Base-by-base conservation (phyloP, 2,888 invertebrate genomes). In the Pristionchus fissidentatus region DNA sequence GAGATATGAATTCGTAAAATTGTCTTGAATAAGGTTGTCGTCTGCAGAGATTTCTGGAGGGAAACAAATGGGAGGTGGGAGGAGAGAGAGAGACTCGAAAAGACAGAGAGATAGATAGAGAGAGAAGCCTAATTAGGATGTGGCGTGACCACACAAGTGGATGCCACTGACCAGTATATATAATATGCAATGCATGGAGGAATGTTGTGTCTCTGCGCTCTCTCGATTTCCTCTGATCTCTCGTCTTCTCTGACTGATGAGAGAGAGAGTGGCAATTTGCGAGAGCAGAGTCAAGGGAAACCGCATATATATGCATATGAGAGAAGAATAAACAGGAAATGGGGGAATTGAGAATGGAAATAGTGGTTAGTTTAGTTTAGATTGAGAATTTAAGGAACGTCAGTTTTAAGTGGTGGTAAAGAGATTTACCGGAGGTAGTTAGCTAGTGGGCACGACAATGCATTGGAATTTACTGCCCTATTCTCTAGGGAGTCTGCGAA, bases 291-390 rank as follows among this genome's bases (percentile, higher is more conserved):
- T 32, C 32, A 62, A 22, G 66, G 38, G 66, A 22, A 70, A 70
- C 70, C 70, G 70, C 70, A 70, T 70, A 70, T 38, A 70, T 70
- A 70, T 70, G 70, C 70, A 70, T 70, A 70, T 70, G 70, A 43
- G 43, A 70, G 70, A 41, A 1, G 70, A 41, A 70, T 70, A 70
- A 70, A 70, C 41, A 70, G 26, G n/a, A n/a, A n/a, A 26, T 8
- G 15, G 57, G 41, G 70, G 70, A n/a, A n/a, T 70, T 70, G 70
- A 70, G 41, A n/a, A 4, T 38, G 32, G 41, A 26, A n/a, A n/a
- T n/a, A n/a, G n/a, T n/a, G n/a, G n/a, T n/a, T n/a, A n/a, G n/a
- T n/a, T n/a, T n/a, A n/a, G n/a, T n/a, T n/a, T n/a, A n/a, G n/a
- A n/a, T n/a, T n/a, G n/a, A n/a, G n/a, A n/a, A n/a, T n/a, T n/a